phyloP scores from a whole-genome alignment of 2,797 vertebrate species.

The Iguana delicatissima region DNA sequence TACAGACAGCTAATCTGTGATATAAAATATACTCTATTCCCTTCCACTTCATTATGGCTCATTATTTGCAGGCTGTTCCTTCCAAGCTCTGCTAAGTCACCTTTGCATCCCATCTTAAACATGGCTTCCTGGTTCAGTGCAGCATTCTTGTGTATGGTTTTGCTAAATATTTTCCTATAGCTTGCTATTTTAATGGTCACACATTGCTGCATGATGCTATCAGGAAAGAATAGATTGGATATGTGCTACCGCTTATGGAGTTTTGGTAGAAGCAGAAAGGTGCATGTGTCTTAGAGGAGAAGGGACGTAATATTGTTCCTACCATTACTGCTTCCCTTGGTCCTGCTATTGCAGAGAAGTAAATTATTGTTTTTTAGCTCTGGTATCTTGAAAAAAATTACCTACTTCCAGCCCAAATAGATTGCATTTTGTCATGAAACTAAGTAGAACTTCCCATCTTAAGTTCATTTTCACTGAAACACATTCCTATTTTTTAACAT shows the following conservation, averaged over 20 bases:
- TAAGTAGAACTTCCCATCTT: constrained; percentile 9
- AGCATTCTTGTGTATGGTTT: neutral
- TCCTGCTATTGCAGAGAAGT: neutral
- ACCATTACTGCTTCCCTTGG: neutral
- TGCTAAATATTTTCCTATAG: neutral
- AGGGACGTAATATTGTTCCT: constrained; percentile 4
- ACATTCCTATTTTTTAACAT: neutral
- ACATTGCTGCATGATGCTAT: neutral
- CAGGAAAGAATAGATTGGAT: neutral
- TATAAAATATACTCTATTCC: no score
- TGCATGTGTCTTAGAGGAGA: neutral
- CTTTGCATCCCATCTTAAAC: neutral
- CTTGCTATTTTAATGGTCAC: neutral
- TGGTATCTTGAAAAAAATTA: neutral
- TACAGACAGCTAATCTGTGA: no score
- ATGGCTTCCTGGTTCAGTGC: neutral
- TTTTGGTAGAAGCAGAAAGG: neutral
- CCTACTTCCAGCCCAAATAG: neutral
- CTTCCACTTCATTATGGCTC: no score
- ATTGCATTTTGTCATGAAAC: constrained; percentile 28
- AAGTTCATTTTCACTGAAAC: constrained; percentile 31
- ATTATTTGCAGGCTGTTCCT: no score
- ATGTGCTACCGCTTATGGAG: neutral
- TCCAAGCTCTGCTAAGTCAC: no score
- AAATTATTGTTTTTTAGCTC: constrained; percentile 33